These are phyloP conservation scores for Rhodinocichla rosea DNA, from an alignment of 2,113 vertebrate genomes.

Conservation along the genomic window DNA sequence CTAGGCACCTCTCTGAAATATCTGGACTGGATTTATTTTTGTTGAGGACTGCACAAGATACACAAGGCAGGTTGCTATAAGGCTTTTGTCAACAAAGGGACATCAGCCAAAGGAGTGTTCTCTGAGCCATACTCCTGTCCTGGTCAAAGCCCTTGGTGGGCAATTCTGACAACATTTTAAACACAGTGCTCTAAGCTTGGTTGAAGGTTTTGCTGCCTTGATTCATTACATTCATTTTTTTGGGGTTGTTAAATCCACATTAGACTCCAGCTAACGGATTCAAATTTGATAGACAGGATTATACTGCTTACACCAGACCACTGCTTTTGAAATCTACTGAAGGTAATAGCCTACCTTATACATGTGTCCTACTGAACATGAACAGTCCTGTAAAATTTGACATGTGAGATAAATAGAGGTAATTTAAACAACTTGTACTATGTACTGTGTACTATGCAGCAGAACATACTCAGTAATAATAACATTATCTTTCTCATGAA, in stretches of 20 bases:
- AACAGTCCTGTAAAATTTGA: not conserved
- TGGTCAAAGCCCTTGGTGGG: not conserved
- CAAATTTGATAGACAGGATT: not conserved
- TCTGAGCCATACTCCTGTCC: not conserved
- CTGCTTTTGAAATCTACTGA: not conserved
- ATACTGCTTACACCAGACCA: not conserved
- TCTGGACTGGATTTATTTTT: not conserved
- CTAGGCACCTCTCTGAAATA: not conserved
- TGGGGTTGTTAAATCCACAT: not conserved
- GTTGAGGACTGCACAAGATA: not conserved
- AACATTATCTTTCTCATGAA: not conserved
- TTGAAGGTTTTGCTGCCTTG: not conserved
- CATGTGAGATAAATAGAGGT: not conserved
- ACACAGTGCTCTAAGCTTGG: not conserved
- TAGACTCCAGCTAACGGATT: not conserved
- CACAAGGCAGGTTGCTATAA: not conserved
- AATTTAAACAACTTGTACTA: not conserved
- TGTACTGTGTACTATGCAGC: too few relatives aligned
- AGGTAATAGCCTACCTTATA: not conserved
- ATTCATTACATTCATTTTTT: not conserved
- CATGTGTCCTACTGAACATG: not conserved
- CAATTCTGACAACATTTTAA: not conserved
- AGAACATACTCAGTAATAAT: slow-evolving; percentile 1
- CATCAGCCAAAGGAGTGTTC: not conserved
- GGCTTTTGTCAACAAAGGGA: not conserved